Base-by-base conservation (phyloP, 2,113 vertebrate species). In the Festucalex cinctus region DNA sequence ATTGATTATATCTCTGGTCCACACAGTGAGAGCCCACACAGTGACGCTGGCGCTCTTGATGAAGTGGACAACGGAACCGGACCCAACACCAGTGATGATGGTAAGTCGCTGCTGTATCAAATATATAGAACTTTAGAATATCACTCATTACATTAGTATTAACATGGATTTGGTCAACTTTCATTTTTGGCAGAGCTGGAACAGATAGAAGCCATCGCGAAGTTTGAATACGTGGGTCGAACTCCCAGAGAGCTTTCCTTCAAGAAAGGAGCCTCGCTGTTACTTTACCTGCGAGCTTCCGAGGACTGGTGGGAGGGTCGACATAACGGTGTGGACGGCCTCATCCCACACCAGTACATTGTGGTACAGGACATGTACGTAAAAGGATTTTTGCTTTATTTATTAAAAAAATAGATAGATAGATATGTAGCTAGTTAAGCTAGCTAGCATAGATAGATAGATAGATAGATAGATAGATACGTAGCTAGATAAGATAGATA, bases 231-330 rank as follows among this genome's bases (percentile, higher is more conserved):
- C 41, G 61, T 92, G 63, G 96, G 96, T 64, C 94, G 96, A 78
- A 98, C 91, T 53, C 93, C 93, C 0, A 87, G 95, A 17, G 96
- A 98, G 88, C 93, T 98, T 51, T 96, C 95, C 74, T 98, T 98
- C 63, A 98, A 96, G 78, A 98, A 98, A 66, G 96, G 96, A 39
- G 96, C 95, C 0, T 95, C 95, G 0, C 87, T 98, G 82, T 83
- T 98, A 43, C 95, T 98, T 0, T 98, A 96, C 81, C 91, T 95
- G 66, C 89, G 96, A 7, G 96, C 96, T 36, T 98, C 96, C 0
- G 92, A 95, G 0, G 96, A 98, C 90, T 98, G 96, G 96, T 98
- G 96, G 96, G 95, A 98, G 88, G 96, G 96, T 0, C 90, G 96
- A 17, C 95, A 98, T 83, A 98, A 97, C 0, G 96, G 95, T 12